These are phyloP conservation scores for Pseudeuparius sepicola DNA, from an alignment of 2,888 invertebrate genomes.

Conservation along the genomic window DNA sequence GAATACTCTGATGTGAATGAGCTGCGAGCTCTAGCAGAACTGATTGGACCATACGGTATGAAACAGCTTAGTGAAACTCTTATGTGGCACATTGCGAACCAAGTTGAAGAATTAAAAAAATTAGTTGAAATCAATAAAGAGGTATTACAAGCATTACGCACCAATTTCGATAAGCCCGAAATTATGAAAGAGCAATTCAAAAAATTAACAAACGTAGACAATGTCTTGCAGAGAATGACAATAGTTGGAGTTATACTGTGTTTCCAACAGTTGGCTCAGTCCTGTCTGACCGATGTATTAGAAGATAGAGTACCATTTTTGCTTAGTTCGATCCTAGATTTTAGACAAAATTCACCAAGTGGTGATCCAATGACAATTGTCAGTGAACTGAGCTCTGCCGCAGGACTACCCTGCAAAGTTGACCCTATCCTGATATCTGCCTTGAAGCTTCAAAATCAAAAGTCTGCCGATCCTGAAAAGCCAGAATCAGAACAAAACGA, in stretches of 20 bases:
- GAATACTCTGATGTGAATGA: constrained; percentile 97
- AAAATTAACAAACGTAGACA: constrained; percentile 82
- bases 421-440: constrained; percentile 91
- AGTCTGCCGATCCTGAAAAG: too few relatives aligned
- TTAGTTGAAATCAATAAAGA: constrained; percentile 90
- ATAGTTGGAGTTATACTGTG: constrained; percentile 96
- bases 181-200: constrained; percentile 96
- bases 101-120: constrained; percentile 92
- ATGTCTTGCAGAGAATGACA: constrained; percentile 92
- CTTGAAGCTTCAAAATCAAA: constrained; percentile 75
- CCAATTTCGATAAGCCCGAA: constrained; percentile 97
- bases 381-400: constrained; percentile 95
- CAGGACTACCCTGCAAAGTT: constrained; percentile 86
- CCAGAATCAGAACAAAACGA: constrained; percentile 74
- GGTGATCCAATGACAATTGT: constrained; percentile 86
- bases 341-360: constrained; percentile 83
- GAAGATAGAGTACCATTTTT: constrained; percentile 93
- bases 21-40: constrained; percentile 84
- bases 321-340: constrained; percentile 88
- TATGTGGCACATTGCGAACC: constrained; percentile 98
- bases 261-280: constrained; percentile 89
- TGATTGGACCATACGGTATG: constrained; percentile 98
- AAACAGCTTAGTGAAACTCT: constrained; percentile 91
- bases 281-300: constrained; percentile 86
- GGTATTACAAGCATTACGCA: constrained; percentile 76